phyloP scores from a whole-genome alignment of 2,113 vertebrate genomes.

The Hipposideros armiger region DNA sequence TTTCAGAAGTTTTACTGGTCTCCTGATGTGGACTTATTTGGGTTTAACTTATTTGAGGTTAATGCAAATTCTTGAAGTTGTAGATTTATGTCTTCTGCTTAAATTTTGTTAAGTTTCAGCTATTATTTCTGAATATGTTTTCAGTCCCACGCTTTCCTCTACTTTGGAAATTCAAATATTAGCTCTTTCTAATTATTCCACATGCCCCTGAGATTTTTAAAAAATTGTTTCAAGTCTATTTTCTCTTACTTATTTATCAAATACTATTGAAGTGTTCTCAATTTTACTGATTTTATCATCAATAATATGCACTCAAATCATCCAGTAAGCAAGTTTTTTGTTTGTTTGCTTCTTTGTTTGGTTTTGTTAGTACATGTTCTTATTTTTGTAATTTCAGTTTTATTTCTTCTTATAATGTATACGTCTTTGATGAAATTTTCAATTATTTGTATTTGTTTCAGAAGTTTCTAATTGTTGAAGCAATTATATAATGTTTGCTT shows the following conservation, averaged over 20 bases:
- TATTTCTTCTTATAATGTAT: neutral
- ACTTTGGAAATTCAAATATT: neutral
- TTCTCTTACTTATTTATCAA: neutral
- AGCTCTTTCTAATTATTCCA: neutral
- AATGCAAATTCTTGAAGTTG: neutral
- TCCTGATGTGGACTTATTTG: neutral
- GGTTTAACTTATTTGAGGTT: neutral
- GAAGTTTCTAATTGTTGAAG: neutral
- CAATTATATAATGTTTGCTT: neutral
- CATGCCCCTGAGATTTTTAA: neutral
- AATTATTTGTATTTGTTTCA: neutral
- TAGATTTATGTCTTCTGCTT: neutral
- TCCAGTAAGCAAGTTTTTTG: neutral
- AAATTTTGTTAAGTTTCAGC: neutral
- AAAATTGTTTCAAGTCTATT: neutral
- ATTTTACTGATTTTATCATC: neutral
- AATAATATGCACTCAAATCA: neutral
- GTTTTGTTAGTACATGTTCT: neutral
- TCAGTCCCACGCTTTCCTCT: neutral
- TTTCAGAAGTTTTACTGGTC: neutral
- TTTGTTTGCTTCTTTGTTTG: too few relatives aligned
- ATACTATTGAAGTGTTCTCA: neutral
- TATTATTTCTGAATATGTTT: neutral
- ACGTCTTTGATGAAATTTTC: neutral
- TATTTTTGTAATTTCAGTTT: neutral